Evolutionary conservation across 2,888 invertebrate species (phyloP).

Genomic region (Pollenia angustigena): DNA sequence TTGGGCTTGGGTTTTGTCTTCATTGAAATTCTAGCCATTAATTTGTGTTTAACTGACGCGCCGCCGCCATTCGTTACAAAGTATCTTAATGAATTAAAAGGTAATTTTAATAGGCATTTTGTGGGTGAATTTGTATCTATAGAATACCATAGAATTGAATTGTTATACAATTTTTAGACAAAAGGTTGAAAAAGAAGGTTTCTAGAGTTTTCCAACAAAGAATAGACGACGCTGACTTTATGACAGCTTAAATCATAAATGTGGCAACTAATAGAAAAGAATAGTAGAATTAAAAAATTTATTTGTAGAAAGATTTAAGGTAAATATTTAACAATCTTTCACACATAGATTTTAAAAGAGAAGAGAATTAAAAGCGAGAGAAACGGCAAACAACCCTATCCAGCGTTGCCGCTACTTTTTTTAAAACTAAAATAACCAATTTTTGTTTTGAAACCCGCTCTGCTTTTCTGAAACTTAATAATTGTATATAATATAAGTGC

Average conservation of each 20-base stretch:
- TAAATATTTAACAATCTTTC: too few species aligned
- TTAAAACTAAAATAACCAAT: too few species aligned
- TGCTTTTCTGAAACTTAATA: too few species aligned
- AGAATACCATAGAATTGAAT: too few species aligned
- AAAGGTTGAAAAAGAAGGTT: neutral
- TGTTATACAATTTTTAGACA: neutral
- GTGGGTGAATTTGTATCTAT: neutral
- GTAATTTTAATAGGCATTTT: neutral
- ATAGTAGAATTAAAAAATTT: too few species aligned
- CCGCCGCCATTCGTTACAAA: slow-evolving; percentile 29
- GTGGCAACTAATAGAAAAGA: neutral
- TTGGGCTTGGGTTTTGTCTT: slow-evolving; percentile 28
- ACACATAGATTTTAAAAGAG: too few species aligned
- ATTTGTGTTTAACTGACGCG: slow-evolving; percentile 34
- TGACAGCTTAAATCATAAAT: slow-evolving; percentile 17
- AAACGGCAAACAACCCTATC: too few species aligned
- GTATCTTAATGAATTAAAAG: slow-evolving; percentile 21
- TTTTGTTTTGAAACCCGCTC: too few species aligned
- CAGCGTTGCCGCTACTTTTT: too few species aligned
- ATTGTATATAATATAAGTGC: too few species aligned
- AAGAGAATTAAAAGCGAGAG: too few species aligned
- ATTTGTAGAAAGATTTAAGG: too few species aligned
- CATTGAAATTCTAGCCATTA: neutral
- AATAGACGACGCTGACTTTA: slow-evolving; percentile 6
- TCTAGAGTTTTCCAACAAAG: neutral